These are phyloP conservation scores for Xyliphius kryptos DNA, from an alignment of 2,113 vertebrate genomes.

Conservation along the genomic window DNA sequence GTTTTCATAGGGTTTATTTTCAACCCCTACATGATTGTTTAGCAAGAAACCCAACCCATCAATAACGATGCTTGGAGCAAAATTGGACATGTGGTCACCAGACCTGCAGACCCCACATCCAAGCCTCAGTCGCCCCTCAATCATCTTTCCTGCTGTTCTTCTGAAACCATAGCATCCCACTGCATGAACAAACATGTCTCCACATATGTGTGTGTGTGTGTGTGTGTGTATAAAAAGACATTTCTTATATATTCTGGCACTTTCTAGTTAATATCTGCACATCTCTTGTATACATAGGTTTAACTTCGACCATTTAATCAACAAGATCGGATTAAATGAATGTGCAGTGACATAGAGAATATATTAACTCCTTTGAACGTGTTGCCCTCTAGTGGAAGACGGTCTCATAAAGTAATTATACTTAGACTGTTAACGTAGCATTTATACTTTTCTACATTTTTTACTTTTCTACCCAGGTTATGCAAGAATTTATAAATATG, in stretches of 20 bases:
- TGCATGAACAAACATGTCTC: slow-evolving; percentile 61
- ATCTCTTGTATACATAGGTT: too few species aligned
- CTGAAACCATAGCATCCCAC: slow-evolving; percentile 54
- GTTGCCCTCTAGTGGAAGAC: slow-evolving; percentile 64
- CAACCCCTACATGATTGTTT: slow-evolving; percentile 52
- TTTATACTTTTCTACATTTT: too few species aligned
- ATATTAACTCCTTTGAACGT: too few species aligned
- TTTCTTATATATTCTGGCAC: too few species aligned
- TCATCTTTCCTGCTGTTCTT: slow-evolving; percentile 46
- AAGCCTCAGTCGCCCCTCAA: slow-evolving; percentile 2
- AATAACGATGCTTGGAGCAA: slow-evolving; percentile 48
- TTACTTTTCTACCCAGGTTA: too few species aligned
- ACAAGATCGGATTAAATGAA: too few species aligned
- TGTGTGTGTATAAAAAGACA: slow-evolving; percentile 7
- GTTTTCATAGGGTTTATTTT: slow-evolving; percentile 58
- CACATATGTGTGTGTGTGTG: slow-evolving; percentile 48
- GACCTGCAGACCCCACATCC: slow-evolving; percentile 42
- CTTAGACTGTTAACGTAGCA: too few species aligned
- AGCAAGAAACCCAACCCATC: slow-evolving; percentile 54
- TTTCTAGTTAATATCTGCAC: too few species aligned
- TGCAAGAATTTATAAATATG: too few species aligned
- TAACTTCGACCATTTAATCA: too few species aligned
- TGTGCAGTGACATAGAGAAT: too few species aligned
- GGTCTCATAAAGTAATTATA: too few species aligned
- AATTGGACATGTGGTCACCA: slow-evolving; percentile 71